Conservation (phyloP, 1,140 invertebrate genomes). For the Cryptotermes secundus region DNA sequence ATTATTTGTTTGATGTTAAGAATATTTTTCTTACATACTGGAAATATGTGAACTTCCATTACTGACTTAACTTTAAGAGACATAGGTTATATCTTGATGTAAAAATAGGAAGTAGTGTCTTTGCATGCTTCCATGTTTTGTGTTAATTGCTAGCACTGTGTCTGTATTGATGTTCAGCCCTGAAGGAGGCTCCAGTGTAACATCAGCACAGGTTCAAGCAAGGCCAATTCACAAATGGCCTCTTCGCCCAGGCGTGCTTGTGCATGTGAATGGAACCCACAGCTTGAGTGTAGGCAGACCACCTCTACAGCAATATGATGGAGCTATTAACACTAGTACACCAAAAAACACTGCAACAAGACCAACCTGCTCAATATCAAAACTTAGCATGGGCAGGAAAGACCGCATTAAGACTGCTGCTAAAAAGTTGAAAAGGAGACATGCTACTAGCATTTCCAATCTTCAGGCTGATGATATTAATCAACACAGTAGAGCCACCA, state of each 20-base stretch:
- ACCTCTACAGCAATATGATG: conserved; percentile 28
- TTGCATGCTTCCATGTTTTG: not conserved
- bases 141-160: not conserved
- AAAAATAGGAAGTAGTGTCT: not conserved
- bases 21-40: no score
- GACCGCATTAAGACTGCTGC: not conserved
- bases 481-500: conserved; percentile 41
- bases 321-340: not conserved
- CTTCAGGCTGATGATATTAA: conserved; percentile 37
- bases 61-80: not conserved
- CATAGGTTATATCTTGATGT: not conserved
- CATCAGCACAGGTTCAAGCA: conserved; percentile 46
- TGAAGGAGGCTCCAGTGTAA: conserved; percentile 42
- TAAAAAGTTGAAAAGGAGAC: conserved; percentile 31
- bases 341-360: not conserved
- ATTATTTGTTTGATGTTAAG: no score
- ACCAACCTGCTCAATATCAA: not conserved
- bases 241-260: conserved; percentile 80
- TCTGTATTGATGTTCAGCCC: conserved; percentile 36
- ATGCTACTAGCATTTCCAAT: conserved; percentile 25
- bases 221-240: conserved; percentile 70
- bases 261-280: conserved; percentile 77
- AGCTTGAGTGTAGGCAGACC: conserved; percentile 50
- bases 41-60: not conserved
- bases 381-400: not conserved